Evolutionary conservation across 2,797 vertebrate genomes (phyloP), one percentile per base, ranked within the genome.

Genomic region (Diplodus sargus): DNA sequence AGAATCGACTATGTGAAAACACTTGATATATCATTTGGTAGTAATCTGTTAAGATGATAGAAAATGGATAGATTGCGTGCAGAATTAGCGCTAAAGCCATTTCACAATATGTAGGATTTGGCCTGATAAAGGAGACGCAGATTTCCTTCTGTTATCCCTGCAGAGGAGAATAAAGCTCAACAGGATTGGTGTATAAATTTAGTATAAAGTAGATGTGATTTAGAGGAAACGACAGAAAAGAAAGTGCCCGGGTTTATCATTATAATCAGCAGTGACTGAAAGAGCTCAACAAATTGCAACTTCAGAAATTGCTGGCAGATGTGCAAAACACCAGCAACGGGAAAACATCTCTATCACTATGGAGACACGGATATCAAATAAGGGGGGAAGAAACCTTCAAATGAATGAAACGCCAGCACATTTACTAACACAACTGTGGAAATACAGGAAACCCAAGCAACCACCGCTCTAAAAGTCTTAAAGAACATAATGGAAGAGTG

Each of bases 71-170:
- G 39, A 48, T 14, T 63, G 23, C 58, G 52, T 58, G 9, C 61
- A 74, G 51, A 23, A 20, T 61, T 16, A 34, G 18, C 23, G 17
- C 30, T 49, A 18, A 51, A 22, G 45, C 39, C 42, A 56, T 70
- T 66, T 56, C 51, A 28, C 18, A 34, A 47, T 52, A 18, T 0
- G 7, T 14, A 5, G 2, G 18, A 70, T 54, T 30, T 18, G 15
- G 47, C 77, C 52, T 59, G 39, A 45, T 42, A 28, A 56, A 65
- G 17, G 12, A 70, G 7, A 54, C 10, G 11, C 42, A 9, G 57
- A 67, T 70, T 74, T 58, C 13, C 9, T 1, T 62, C 4, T 68
- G 13, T 78, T n/a, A 28, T 47, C 9, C 42, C 5, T 64, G 62
- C 30, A 42, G 20, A 60, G 57, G 3, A 17, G 34, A 63, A 28